Base-by-base conservation (phyloP, 2,797 vertebrate species). In the Sparidentex hasta region DNA sequence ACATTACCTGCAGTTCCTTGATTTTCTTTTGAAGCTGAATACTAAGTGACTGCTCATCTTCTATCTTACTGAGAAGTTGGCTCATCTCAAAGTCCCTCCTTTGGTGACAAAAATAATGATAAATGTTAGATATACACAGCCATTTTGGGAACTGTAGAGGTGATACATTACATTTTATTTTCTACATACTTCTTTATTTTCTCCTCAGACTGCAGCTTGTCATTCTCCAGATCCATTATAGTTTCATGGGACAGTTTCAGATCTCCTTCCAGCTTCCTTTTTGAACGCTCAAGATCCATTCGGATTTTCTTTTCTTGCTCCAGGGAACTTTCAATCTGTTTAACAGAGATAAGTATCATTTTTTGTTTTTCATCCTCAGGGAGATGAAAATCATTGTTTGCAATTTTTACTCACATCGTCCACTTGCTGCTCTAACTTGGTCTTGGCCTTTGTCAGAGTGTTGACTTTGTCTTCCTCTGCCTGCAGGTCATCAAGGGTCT, bases 61-160 rank as follows among this genome's bases (percentile, higher is more conserved):
- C 97, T 29, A 95, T 96, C 71, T 85, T 97, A 83, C 95, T 90
- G 41, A 96, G 93, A 78, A 97, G 82, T 41, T 97, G 95, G 70
- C 95, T 96, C 43, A 94, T 96, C 88, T 97, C 97, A 94, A 97
- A 98, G 76, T 97, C 97, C 85, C 96, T 97, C 93, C 97, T 97
- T 46, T 64, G 16, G 55, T 44, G n/a, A 2, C 2, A 73, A 46
- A 74, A 48, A 43, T 20, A 59, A 41, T 47, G 4, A 51, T 5
- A 63, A 38, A 38, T 62, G 8, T 74, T 47, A 78, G 20, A 27
- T 47, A 1, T 27, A 23, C 2, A 47, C 0, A 20, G 1, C 27
- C 16, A 50, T 55, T 65, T 43, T 29, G 11, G 18, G 17, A 38
- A 62, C 14, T 61, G 6, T 20, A 9, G 5, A 16, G 8, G 7